Evolutionary conservation across 2,113 vertebrate genomes (phyloP).

Genomic region (Erythrocercus mccallii): DNA sequence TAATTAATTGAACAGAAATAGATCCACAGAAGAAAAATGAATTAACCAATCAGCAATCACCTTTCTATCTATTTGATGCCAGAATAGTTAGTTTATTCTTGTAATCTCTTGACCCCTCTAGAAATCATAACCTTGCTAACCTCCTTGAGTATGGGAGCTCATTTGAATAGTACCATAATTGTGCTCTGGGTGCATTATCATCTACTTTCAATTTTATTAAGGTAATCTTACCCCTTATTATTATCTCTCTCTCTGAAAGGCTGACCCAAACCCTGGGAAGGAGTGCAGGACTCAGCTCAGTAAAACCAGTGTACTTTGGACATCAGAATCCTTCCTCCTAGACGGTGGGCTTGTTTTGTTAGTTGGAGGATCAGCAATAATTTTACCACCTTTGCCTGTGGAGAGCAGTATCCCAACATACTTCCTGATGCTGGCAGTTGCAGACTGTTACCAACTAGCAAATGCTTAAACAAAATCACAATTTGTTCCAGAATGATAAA

Average conservation of each 20-base stretch:
- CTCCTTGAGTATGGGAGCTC: neutral
- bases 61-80: slow-evolving; percentile 46
- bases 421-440: slow-evolving; percentile 17
- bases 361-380: neutral
- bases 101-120: slow-evolving; percentile 48
- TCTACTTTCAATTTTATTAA: slow-evolving; percentile 37
- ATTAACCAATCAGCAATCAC: slow-evolving; percentile 49
- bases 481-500: slow-evolving; percentile 71
- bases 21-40: slow-evolving; percentile 59
- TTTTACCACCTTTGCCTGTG: neutral
- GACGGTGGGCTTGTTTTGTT: neutral
- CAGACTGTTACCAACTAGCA: neutral
- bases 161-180: neutral
- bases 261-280: neutral
- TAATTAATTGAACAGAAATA: slow-evolving; percentile 73
- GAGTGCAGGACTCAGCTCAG: neutral
- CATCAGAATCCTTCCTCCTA: neutral
- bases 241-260: neutral
- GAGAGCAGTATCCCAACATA: neutral
- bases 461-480: slow-evolving; percentile 54
- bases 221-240: slow-evolving; percentile 22
- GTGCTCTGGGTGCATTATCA: neutral
- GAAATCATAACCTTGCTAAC: slow-evolving; percentile 46
- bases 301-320: neutral
- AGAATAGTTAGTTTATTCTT: slow-evolving; percentile 64